Evolutionary conservation across 2,888 invertebrate genomes (phyloP).

Genomic region (Heliconius cydno): DNA sequence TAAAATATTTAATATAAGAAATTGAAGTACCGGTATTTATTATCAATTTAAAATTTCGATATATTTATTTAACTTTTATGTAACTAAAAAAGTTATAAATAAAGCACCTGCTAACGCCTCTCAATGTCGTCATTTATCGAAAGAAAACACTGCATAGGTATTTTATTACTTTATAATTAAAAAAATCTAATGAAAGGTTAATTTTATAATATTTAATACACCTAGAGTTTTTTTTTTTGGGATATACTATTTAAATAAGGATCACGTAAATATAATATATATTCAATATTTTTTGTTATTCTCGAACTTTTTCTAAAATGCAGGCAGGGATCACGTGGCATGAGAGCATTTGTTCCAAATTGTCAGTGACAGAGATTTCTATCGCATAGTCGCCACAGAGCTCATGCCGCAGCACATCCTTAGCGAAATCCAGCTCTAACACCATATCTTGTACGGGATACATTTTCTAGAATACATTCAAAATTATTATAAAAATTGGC

Average conservation of each 20-base stretch:
- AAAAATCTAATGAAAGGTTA: neutral
- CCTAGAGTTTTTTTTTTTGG: neutral
- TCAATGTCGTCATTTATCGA: too few relatives aligned
- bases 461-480: conserved; percentile 52
- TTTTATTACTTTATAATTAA: too few relatives aligned
- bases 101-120: too few relatives aligned
- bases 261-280: neutral
- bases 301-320: conserved; percentile 38
- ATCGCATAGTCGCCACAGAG: conserved; percentile 59
- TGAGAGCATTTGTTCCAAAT: conserved; percentile 46
- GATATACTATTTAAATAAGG: too few relatives aligned
- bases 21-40: too few relatives aligned
- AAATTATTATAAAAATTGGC: neutral
- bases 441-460: conserved; percentile 55
- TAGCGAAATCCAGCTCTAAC: conserved; percentile 55
- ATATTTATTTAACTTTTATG: too few relatives aligned
- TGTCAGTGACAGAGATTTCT: conserved; percentile 46
- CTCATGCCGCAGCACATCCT: conserved; percentile 57
- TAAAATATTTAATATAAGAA: too few relatives aligned
- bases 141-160: too few relatives aligned
- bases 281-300: conserved; percentile 29
- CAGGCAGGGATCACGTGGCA: conserved; percentile 54
- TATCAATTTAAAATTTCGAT: too few relatives aligned
- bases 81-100: too few relatives aligned
- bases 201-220: neutral